phyloP scores from a whole-genome alignment of 2,888 invertebrate species.

The Elmis aenea region DNA sequence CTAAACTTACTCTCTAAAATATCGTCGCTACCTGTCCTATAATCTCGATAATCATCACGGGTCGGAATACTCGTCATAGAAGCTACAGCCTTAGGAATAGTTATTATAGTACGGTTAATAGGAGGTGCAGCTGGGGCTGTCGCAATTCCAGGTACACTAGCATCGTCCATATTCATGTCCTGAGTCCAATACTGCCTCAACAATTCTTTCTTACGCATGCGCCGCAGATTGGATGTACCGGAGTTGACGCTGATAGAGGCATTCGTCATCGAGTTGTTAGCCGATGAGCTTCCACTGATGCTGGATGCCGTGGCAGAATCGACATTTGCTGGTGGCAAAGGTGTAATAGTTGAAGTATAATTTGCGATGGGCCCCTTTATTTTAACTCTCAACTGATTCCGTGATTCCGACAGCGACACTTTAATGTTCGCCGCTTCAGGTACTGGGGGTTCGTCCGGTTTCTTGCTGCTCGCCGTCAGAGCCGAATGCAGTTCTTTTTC shows the following conservation, averaged over 20 bases:
- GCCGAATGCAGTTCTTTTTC: slow-evolving; percentile 71
- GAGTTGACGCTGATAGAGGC: slow-evolving; percentile 37
- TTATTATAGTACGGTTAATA: slow-evolving; percentile 66
- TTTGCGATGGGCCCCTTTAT: slow-evolving; percentile 86
- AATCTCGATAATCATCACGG: slow-evolving; percentile 73
- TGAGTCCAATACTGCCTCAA: slow-evolving; percentile 77
- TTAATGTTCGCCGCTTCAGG: slow-evolving; percentile 56
- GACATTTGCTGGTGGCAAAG: slow-evolving; percentile 54
- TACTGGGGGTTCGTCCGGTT: slow-evolving; percentile 44
- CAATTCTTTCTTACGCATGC: slow-evolving; percentile 88
- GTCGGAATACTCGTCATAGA: slow-evolving; percentile 85
- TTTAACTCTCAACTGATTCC: slow-evolving; percentile 84
- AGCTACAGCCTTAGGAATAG: slow-evolving; percentile 83
- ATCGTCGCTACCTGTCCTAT: slow-evolving; percentile 41
- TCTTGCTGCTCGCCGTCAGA: slow-evolving; percentile 56
- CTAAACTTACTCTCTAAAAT: slow-evolving; percentile 64
- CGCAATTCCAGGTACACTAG: slow-evolving; percentile 52
- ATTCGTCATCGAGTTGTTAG: slow-evolving; percentile 41
- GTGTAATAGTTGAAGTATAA: slow-evolving; percentile 58
- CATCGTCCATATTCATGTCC: slow-evolving; percentile 80
- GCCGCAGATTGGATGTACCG: slow-evolving; percentile 70
- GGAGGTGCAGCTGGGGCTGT: slow-evolving; percentile 56
- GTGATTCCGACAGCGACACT: slow-evolving; percentile 71
- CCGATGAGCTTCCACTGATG: slow-evolving; percentile 48
- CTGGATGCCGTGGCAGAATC: slow-evolving; percentile 44